Evolutionary conservation across 2,113 vertebrate genomes (phyloP), one percentile per base, ranked within the genome.

Genomic region (Proterorhinus semilunaris): DNA sequence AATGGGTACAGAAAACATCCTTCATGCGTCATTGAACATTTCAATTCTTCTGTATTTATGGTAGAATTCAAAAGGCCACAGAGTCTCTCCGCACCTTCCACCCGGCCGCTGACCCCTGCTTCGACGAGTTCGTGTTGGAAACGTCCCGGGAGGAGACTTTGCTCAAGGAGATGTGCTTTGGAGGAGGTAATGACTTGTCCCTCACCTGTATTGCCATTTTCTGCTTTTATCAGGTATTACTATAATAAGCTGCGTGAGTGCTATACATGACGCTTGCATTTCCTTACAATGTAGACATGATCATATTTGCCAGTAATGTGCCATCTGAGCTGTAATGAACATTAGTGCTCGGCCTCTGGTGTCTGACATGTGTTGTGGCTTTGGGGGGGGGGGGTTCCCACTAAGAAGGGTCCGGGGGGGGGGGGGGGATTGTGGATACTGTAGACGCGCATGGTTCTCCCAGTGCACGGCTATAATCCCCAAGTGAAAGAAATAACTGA

Each of bases 1-100:
- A 47, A 47, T 47, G 2, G 4, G 7, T 10, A 47, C 10, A 6
- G 46, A 7, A 47, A 47, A 13, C 49, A 51, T 13, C 49, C 49
- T 51, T 51, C 12, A 15, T 2, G 12, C 49, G 11, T 11, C 5
- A n/a, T n/a, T 51, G 2, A 8, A 21, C 2, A 10, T 51, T 62
- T 64, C 0, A 47, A 15, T 17, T 17, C 15, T 49, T 69, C 1
- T 8, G 52, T 68, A 4, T 76, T 15, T 71, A 62, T 68, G 76
- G 27, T 80, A 99, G 98, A 91, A 96, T 99, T 83, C 96, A 98
- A 67, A 98, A 93, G 87, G 97, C 98, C 62, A 96, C 95, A 0
- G 98, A 98, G 63, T 96, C 96, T 45, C 86, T 99, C 82, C 95
- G 91, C 90, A 96, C 90, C 47, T 98, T 99, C 83, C 92, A 91